Base-by-base conservation (phyloP, 2,888 invertebrate species). In the Meghimatium bilineatum region DNA sequence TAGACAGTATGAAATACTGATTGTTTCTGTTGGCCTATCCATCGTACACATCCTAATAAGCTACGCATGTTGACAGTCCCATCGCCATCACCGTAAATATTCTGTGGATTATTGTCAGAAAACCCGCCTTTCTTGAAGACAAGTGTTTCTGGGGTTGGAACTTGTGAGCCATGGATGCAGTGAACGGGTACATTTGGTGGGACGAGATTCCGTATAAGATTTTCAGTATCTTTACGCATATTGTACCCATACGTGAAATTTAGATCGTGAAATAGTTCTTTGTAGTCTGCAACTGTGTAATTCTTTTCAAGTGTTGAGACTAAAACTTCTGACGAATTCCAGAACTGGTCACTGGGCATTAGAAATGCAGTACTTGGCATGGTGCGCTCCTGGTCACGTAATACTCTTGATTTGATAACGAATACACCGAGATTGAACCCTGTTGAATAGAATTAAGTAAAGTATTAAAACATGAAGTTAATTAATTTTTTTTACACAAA, bases 361-460 rank as follows among this genome's bases (percentile, higher is more conserved):
- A 99, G 95, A 96, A 97, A 99, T 26, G 99, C 97, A 26, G 99
- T 95, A 90, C 98, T 99, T 0, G 99, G 98, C 92, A 96, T 97
- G 26, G 98, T 97, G 87, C 99, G 96, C 95, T 99, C 99, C 94
- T 98, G 96, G 82, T 95, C 95, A 86, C 97, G 95, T 92, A 99
- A 95, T 84, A 96, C 95, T 91, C 96, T 96, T 85, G 97, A 96
- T 85, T 96, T 96, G 78, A 99, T 94, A 81, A 97, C 95, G n/a
- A 88, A 85, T 0, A 97, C 96, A 86, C 98, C 98, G 85, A 99
- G 95, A 94, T 98, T 96, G 93, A 99, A 99, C 82, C 98, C 97
- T 56, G 17, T 6, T 44, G 44, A 44, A 44, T 44, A 44, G 6
- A 44, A 8, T 44, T 44, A 44, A 44, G 44, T 12, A 12, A 44